These are phyloP conservation scores for Archips crataeganus DNA, from an alignment of 2,888 invertebrate genomes.

Conservation along the genomic window DNA sequence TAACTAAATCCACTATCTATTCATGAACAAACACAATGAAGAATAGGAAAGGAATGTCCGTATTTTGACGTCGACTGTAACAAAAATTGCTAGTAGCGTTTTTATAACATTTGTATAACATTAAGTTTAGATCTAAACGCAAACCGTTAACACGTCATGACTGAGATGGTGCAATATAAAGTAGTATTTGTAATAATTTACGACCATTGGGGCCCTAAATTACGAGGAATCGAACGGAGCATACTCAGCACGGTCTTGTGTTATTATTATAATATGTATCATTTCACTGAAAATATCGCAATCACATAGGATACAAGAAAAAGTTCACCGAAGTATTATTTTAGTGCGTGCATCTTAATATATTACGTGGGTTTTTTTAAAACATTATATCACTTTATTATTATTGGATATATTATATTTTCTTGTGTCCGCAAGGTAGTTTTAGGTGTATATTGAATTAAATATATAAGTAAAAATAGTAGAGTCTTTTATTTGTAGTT, in stretches of 20 bases:
- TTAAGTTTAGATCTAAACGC: slow-evolving; percentile 42
- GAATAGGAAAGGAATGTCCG: neutral
- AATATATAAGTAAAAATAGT: slow-evolving; percentile 71
- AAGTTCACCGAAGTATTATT: slow-evolving; percentile 41
- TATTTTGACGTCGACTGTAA: slow-evolving; percentile 33
- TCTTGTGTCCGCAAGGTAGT: slow-evolving; percentile 77
- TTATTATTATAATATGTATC: slow-evolving; percentile 17
- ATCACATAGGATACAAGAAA: slow-evolving; percentile 25
- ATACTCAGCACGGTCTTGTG: slow-evolving; percentile 22
- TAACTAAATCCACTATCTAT: neutral
- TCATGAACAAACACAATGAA: neutral
- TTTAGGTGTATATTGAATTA: slow-evolving; percentile 83
- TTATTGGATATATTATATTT: slow-evolving; percentile 60
- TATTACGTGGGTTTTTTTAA: slow-evolving; percentile 32
- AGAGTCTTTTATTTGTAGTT: slow-evolving; percentile 44
- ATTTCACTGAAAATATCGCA: slow-evolving; percentile 17
- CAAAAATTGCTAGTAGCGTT: slow-evolving; percentile 27
- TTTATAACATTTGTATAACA: slow-evolving; percentile 38
- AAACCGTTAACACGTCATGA: slow-evolving; percentile 39
- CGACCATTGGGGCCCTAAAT: slow-evolving; percentile 23
- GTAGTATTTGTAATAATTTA: slow-evolving; percentile 38
- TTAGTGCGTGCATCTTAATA: slow-evolving; percentile 28
- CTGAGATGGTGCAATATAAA: slow-evolving; percentile 41
- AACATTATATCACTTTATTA: slow-evolving; percentile 44
- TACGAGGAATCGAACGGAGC: slow-evolving; percentile 15